Conservation (phyloP, 37 sponge, comb jelly and placozoan species). For the Theonella swinhoei region DNA sequence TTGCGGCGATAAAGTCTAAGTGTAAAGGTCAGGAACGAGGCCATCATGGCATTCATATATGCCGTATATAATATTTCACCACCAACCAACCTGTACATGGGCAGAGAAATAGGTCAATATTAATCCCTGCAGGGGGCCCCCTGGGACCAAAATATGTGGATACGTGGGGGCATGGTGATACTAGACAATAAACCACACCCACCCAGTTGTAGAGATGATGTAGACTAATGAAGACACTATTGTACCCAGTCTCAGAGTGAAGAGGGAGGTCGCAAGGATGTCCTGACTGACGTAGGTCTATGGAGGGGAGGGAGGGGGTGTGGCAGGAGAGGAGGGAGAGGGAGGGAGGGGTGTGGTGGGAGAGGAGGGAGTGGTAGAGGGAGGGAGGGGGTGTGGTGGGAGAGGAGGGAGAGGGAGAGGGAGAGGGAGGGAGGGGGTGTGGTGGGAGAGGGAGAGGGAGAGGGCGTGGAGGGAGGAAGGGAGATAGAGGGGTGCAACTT, state of each 20-base stretch:
- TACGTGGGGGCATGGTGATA: no score
- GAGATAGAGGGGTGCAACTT: no score
- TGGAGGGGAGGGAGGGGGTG: no score
- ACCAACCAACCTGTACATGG: background rate
- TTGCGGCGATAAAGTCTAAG: constrained; percentile 51
- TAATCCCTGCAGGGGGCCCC: background rate
- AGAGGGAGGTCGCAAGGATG: constrained; percentile 27
- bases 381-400: no score
- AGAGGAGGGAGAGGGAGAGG: no score
- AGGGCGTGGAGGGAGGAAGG: no score
- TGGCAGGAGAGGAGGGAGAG: no score
- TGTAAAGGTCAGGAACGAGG: constrained; percentile 37
- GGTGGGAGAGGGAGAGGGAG: no score
- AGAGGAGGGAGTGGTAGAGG: no score
- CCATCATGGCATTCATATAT: constrained; percentile 42
- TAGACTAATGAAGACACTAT: constrained; percentile 19
- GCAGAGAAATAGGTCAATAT: background rate
- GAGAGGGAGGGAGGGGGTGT: no score
- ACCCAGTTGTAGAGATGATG: constrained; percentile 22
- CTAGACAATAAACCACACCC: background rate
- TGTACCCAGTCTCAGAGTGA: constrained; percentile 17
- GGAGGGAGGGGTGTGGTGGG: no score
- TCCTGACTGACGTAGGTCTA: constrained; percentile 29
- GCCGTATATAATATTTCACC: background rate
- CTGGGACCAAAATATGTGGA: no score